A percentile compares a stretch with the other conserved stretches of the same genome.
These are phyloP conservation scores for Spea hammondii DNA, from an alignment of 2,797 vertebrate genomes.

Conservation along the genomic window DNA sequence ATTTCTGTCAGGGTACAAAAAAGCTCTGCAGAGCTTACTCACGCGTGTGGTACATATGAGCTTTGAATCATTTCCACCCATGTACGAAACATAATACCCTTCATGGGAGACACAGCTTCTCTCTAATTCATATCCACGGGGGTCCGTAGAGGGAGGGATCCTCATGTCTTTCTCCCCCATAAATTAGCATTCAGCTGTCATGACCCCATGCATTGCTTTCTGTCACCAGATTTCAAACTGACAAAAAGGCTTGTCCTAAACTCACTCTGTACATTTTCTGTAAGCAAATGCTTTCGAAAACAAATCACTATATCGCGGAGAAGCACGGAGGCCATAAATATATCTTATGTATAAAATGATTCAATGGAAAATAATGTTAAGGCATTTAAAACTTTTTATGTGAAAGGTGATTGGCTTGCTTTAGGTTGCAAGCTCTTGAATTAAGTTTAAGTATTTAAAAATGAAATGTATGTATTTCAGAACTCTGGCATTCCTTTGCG, in stretches of 20 bases:
- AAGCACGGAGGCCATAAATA: too few species aligned
- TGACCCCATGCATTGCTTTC: constrained; percentile 45
- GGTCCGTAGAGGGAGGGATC: constrained; percentile 47
- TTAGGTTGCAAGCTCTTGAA: too few species aligned
- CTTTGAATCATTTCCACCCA: constrained; percentile 63
- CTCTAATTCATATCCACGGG: constrained; percentile 51
- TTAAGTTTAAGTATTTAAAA: too few species aligned
- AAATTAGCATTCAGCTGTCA: constrained; percentile 52
- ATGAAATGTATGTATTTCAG: too few species aligned
- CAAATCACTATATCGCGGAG: too few species aligned
- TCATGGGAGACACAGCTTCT: constrained; percentile 56
- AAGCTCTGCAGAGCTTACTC: constrained; percentile 73
- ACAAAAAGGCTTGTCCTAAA: constrained; percentile 34
- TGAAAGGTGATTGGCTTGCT: too few species aligned
- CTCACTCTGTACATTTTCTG: constrained; percentile 4
- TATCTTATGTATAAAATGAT: too few species aligned
- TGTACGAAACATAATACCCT: constrained; percentile 64
- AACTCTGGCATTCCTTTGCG: too few species aligned
- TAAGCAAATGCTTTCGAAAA: not conserved
- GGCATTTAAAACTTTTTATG: too few species aligned
- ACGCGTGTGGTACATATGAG: constrained; percentile 61
- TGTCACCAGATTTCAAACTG: constrained; percentile 37
- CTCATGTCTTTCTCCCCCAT: constrained; percentile 51
- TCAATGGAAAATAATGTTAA: too few species aligned
- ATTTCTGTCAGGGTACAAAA: constrained; percentile 67